Conservation (phyloP, 2,113 vertebrate genomes). For the Xenus cinereus region DNA sequence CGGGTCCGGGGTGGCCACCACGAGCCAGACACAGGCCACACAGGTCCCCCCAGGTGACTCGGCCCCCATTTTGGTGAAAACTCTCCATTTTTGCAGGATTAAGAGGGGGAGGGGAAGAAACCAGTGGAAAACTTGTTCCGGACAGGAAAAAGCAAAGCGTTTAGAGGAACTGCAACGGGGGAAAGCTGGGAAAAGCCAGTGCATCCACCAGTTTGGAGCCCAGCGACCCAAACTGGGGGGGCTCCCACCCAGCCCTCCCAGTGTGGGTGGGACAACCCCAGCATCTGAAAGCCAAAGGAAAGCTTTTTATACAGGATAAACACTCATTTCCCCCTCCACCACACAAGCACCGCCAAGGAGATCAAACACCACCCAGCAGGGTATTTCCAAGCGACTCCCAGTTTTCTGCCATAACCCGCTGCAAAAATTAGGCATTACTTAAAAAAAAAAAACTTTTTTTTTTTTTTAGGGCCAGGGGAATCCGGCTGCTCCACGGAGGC, state of each 20-base stretch:
- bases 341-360: neutral
- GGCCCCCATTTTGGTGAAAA: neutral
- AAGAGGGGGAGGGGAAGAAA: conserved; percentile 25
- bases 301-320: neutral
- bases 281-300: neutral
- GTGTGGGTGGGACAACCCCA: accelerated
- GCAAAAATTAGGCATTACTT: neutral
- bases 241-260: neutral
- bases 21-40: accelerated
- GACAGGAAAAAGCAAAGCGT: conserved; percentile 40
- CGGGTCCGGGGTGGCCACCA: neutral
- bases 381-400: neutral
- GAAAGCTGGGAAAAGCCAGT: neutral
- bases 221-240: neutral
- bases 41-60: accelerated
- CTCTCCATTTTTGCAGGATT: conserved; percentile 1
- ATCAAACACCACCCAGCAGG: neutral
- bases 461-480: neutral
- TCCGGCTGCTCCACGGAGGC: accelerated
- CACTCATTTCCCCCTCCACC: neutral
- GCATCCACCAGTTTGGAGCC: neutral
- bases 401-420: accelerated
- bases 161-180: neutral
- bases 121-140: conserved; percentile 57
- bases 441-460: neutral